These are phyloP conservation scores for Sinocyclocheilus anshuiensis DNA, from an alignment of 2,113 vertebrate genomes.

Conservation along the genomic window DNA sequence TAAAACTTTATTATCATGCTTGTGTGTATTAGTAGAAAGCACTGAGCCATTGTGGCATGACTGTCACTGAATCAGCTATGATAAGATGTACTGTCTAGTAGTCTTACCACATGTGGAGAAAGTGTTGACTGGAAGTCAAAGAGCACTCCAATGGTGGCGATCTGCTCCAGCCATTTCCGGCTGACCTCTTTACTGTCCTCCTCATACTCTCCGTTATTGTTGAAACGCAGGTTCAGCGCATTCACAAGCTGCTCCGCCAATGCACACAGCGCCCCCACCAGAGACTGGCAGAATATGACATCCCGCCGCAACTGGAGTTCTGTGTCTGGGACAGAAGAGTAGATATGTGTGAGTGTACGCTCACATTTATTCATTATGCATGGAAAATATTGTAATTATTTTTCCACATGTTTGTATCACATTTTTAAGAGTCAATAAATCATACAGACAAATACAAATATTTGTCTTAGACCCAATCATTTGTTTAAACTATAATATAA, in stretches of 20 bases:
- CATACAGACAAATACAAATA: not conserved
- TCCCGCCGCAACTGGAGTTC: slow-evolving; percentile 91
- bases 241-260: slow-evolving; percentile 91
- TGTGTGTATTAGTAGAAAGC: not conserved
- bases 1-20: not conserved
- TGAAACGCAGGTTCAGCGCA: slow-evolving; percentile 88
- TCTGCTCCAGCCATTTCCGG: slow-evolving; percentile 97
- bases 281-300: slow-evolving; percentile 91
- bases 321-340: slow-evolving; percentile 77
- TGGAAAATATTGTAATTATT: not conserved
- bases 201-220: slow-evolving; percentile 94
- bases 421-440: not conserved
- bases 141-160: slow-evolving; percentile 86
- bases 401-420: not conserved
- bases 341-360: not conserved
- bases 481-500: not conserved
- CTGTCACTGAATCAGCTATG: not conserved
- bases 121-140: slow-evolving; percentile 93
- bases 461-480: not conserved
- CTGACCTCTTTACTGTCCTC: slow-evolving; percentile 95
- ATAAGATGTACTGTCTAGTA: not conserved
- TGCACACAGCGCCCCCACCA: slow-evolving; percentile 87
- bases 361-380: not conserved
- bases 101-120: slow-evolving; percentile 82
- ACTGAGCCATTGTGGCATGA: not conserved